Evolutionary conservation across 2,797 vertebrate genomes (phyloP), one percentile per base, ranked within the genome.

Genomic region (Hippoglossus hippoglossus): DNA sequence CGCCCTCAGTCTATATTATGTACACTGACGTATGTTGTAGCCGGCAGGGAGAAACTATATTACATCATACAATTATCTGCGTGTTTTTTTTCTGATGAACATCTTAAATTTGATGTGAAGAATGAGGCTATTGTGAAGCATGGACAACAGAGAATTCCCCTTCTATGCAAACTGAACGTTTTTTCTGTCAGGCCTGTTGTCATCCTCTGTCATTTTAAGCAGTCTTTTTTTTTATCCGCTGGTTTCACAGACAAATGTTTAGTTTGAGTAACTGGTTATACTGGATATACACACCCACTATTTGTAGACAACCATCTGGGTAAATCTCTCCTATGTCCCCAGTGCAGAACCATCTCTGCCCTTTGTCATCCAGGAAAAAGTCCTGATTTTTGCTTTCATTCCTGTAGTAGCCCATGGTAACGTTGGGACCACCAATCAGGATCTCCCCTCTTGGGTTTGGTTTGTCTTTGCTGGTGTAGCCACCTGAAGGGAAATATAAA

Each of bases 301-400:
- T 99, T 83, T 99, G 97, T 22, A 99, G 95, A 88, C 98, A 99
- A 18, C 98, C 98, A 65, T 99, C 98, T 0, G 96, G 85, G 77
- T 98, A 96, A 70, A 99, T 89, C 84, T 98, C 97, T 53, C 98
- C 98, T 10, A 99, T 94, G 63, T 99, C 98, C 24, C 98, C 98
- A 2, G 98, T 98, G 77, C 96, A 98, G 93, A 99, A 99, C 98
- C 98, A 99, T 28, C 96, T 92, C 90, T 99, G 98, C 2, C 96
- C 96, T 0, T 93, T 94, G 65, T 96, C 94, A 67, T 99, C 98
- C 60, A 92, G 61, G 53, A 93, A 95, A 75, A 97, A 99, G 82
- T 99, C 98, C 56, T 96, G 91, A 31, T 92, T 80, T 0, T 93
- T 95, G 75, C 91, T 92, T 59, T 97, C 95, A 0, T 91, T 93